A percentile compares a stretch with the other conserved stretches of the same genome.
These are phyloP conservation scores for Distichodus sexfasciatus DNA, from an alignment of 2,797 vertebrate genomes.

Conservation along the genomic window DNA sequence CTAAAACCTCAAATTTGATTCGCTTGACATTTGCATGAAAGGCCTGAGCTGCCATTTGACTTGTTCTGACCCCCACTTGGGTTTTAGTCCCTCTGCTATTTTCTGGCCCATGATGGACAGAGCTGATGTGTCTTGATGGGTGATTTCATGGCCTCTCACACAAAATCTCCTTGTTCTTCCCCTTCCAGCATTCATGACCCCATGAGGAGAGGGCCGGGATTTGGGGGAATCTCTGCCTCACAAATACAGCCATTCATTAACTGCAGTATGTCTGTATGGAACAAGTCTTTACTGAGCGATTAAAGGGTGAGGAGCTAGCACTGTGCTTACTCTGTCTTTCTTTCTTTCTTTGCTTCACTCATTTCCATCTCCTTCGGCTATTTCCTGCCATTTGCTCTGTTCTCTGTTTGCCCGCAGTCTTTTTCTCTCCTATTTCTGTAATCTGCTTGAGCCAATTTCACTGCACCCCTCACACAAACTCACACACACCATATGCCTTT, in stretches of 20 bases:
- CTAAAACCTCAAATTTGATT: too few relatives aligned
- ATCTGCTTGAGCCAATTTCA: constrained; percentile 49
- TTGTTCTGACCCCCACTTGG: constrained; percentile 12
- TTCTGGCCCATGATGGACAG: constrained; percentile 15
- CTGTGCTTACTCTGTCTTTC: constrained; percentile 48
- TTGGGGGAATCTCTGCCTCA: constrained; percentile 70
- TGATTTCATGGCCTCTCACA: constrained; percentile 73
- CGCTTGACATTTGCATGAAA: neutral
- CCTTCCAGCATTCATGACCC: constrained; percentile 57
- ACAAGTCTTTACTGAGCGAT: constrained; percentile 77
- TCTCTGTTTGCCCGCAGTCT: neutral
- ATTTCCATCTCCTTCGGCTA: constrained; percentile 1
- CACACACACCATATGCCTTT: constrained; percentile 17
- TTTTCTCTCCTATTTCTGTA: neutral
- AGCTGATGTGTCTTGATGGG: constrained; percentile 51
- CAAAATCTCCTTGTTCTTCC: constrained; percentile 75
- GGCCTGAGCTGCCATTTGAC: neutral
- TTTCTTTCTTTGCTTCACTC: neutral
- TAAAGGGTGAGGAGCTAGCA: constrained; percentile 58
- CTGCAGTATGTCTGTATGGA: constrained; percentile 60
- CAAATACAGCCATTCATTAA: constrained; percentile 79
- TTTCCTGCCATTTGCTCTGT: neutral
- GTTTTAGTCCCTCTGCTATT: constrained; percentile 7
- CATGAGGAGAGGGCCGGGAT: constrained; percentile 48
- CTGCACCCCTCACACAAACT: neutral